Base-by-base conservation (phyloP, 2,797 vertebrate genomes). In the Stomatorhinus walkeri region DNA sequence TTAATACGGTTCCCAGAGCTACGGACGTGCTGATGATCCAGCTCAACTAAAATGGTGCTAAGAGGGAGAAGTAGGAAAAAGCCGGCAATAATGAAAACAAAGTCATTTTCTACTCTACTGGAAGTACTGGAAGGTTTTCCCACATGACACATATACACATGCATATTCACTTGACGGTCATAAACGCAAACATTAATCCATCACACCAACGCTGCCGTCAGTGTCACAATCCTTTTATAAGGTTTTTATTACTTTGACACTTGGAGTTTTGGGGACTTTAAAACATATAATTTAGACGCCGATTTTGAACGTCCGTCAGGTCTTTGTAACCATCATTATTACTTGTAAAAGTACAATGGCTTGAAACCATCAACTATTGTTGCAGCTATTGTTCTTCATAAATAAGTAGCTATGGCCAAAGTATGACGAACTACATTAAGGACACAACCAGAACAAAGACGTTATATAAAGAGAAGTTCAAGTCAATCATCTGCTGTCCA, bases 121-220 rank as follows among this genome's bases (percentile, higher is more conserved):
- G 64, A 72, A 72, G 64, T 72, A 43, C 1, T 43, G 40, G 40
- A 81, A 81, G 40, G 16, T 43, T 81, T 81, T 43, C 19, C 76
- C 40, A 46, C 40, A 81, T 81, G 43, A 81, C 76, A 81, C 40
- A 81, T 81, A 8, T 81, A 43, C 40, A 46, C 40, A 81, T 43
- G 19, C 40, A 81, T 22, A 32, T 81, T 81, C 76, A 81, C 40
- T 19, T n/a, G 76, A 81, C 2, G 16, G 40, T 46, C 76, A 81
- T 81, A 46, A 85, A 85, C 81, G n/a, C 81, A 85, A 14, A 85
- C 48, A 51, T 81, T 81, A 43, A 81, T 46, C 76, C n/a, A 81
- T 83, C 46, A 5, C 19, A 22, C 46, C 19, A 48, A 48, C 9
- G n/a, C 19, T 83, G 79, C 79, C 46, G 2, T 83, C 46, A 24